Evolutionary conservation across 2,797 vertebrate genomes (phyloP).

Genomic region (Dromococcyx pavoninus): DNA sequence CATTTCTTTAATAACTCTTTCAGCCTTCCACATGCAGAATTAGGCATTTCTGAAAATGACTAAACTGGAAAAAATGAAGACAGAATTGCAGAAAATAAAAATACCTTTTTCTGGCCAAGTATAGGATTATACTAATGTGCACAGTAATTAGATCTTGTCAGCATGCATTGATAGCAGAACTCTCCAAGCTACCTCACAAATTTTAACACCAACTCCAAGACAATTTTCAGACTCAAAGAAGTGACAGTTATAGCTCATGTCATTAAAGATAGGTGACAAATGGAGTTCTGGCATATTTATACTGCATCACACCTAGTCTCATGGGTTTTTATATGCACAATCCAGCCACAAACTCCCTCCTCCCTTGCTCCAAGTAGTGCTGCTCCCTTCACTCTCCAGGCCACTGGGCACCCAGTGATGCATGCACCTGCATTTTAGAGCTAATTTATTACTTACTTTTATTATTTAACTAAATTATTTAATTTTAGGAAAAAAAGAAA

Average conservation of each 20-base stretch:
- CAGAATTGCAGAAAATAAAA: not conserved
- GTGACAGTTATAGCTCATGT: not conserved
- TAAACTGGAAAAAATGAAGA: not conserved
- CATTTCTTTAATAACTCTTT: not conserved
- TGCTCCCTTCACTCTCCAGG: not conserved
- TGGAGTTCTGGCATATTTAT: not conserved
- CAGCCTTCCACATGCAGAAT: not conserved
- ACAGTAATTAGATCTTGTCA: not conserved
- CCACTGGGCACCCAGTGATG: fast-evolving
- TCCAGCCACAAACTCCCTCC: not conserved
- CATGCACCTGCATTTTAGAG: not conserved
- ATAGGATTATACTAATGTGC: not conserved
- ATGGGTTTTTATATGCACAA: too few species aligned
- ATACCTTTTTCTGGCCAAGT: not conserved
- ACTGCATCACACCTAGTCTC: fast-evolving
- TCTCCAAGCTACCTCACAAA: not conserved
- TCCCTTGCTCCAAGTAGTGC: not conserved
- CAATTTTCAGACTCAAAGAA: not conserved
- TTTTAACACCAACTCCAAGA: not conserved
- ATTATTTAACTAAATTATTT: not conserved
- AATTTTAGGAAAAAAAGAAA: not conserved
- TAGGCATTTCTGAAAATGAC: not conserved
- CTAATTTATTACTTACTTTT: not conserved
- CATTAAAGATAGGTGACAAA: not conserved
- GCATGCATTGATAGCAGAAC: not conserved